Percentiles rank a stretch among this genome's conserved stretches.
These are phyloP conservation scores for Caenorhabditis drosophilae DNA, from an alignment of 2,888 invertebrate species.

Conservation along the genomic window DNA sequence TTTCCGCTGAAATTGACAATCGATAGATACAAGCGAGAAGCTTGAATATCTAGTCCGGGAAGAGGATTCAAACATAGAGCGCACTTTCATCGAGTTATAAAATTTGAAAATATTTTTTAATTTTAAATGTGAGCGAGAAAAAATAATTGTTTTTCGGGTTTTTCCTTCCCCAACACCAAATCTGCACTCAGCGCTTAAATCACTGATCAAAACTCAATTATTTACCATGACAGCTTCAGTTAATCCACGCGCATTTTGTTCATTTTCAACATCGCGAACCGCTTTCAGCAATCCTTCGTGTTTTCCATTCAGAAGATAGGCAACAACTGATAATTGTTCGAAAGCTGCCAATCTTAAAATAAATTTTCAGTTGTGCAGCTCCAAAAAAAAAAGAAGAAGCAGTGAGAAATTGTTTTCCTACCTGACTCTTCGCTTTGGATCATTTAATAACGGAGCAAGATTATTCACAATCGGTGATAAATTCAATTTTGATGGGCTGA, in stretches of 20 bases:
- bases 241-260: slow-evolving; percentile 70
- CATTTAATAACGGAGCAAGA: slow-evolving; percentile 72
- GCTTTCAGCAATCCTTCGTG: slow-evolving; percentile 74
- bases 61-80: too few species aligned
- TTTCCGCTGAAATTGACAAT: too few species aligned
- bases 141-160: too few species aligned
- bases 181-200: too few species aligned
- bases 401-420: slow-evolving; percentile 7
- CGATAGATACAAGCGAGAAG: too few species aligned
- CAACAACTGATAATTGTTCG: slow-evolving; percentile 81
- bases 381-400: slow-evolving; percentile 1
- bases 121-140: too few species aligned
- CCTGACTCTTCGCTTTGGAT: slow-evolving; percentile 79
- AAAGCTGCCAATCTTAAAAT: slow-evolving; percentile 75
- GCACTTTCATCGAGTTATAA: too few species aligned
- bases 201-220: too few species aligned
- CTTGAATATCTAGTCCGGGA: too few species aligned
- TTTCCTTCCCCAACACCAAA: too few species aligned
- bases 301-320: slow-evolving; percentile 77
- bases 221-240: slow-evolving; percentile 65
- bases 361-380: background rate
- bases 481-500: slow-evolving; percentile 81
- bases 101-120: too few species aligned
- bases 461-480: slow-evolving; percentile 71
- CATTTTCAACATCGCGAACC: slow-evolving; percentile 71